Evolutionary conservation across 2,113 vertebrate genomes (phyloP).

Genomic region (Phrynosoma platyrhinos): DNA sequence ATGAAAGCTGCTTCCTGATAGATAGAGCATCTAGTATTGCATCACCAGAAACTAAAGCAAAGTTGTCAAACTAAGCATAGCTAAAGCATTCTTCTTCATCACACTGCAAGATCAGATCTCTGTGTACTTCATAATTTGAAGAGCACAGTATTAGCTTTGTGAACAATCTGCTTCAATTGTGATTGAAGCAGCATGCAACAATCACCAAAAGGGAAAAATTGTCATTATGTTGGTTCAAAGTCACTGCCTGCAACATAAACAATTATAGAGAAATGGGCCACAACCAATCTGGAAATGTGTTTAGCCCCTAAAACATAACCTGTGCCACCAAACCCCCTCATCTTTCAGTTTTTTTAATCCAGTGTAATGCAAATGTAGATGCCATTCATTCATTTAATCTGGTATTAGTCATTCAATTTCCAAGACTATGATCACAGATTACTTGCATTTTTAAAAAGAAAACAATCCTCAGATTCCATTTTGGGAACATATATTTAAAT

Average conservation of each 20-base stretch:
- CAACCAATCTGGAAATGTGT: background rate
- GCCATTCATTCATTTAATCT: background rate
- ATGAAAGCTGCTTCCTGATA: too few relatives aligned
- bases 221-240: background rate
- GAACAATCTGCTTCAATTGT: background rate
- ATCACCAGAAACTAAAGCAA: background rate
- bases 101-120: background rate
- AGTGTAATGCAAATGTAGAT: background rate
- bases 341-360: background rate
- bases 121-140: background rate
- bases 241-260: background rate
- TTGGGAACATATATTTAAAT: background rate
- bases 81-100: background rate
- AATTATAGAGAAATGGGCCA: background rate
- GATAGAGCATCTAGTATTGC: background rate
- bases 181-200: background rate
- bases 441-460: background rate
- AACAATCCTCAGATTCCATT: background rate
- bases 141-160: background rate
- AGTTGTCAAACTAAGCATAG: background rate
- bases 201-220: background rate
- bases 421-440: background rate
- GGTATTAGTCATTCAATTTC: background rate
- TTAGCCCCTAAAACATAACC: background rate
- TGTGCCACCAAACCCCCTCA: too few relatives aligned